Base-by-base conservation (phyloP, 2,113 vertebrate genomes). In the Athene cunicularia region DNA sequence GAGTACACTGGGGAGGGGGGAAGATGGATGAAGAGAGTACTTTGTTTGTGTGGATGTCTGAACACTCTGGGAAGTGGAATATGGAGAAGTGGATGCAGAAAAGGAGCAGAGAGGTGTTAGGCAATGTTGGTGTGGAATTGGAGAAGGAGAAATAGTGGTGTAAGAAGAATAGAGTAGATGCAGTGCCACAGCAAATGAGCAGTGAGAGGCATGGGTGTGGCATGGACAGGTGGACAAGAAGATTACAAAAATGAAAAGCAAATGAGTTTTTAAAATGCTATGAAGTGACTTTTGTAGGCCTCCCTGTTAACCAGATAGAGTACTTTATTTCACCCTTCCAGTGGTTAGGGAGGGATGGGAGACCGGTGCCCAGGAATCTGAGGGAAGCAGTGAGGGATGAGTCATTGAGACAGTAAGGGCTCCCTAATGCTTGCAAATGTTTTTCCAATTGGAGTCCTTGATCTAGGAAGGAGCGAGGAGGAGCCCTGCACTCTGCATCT, bases 31-130 rank as follows among this genome's bases (percentile, higher is more conserved):
- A 28, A 43, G 53, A 55, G 45, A 18, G 21, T 10, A 14, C 30
- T 56, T 43, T 24, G 45, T 39, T 50, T 52, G 32, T 35, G 52
- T 4, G 0, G 19, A 8, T 56, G 28, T 45, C 67, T 73, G 71
- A 33, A 19, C 1, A 1, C 37, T 2, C 39, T 53, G 33, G 49
- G 43, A 45, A 67, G 41, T 0, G 0, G 45, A 60, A 55, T 30
- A 18, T 33, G 53, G 59, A 55, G 64, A 56, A 50, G 18, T 12
- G 55, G 53, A 30, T 59, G 50, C 37, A 76, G 52, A 56, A 50
- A 68, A 72, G 47, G 22, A 66, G 30, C n/a, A 32, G 45, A 43
- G 35, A 32, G 56, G 14, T 55, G 47, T 49, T 86, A 47, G 59
- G 16, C 33, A 39, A 39, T 2, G n/a, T 37, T 58, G 18, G 19